A percentile compares a stretch with the other conserved stretches of the same genome.
These are phyloP conservation scores for Xylocopa sonorina DNA, from an alignment of 1,140 invertebrate species.

Conservation along the genomic window DNA sequence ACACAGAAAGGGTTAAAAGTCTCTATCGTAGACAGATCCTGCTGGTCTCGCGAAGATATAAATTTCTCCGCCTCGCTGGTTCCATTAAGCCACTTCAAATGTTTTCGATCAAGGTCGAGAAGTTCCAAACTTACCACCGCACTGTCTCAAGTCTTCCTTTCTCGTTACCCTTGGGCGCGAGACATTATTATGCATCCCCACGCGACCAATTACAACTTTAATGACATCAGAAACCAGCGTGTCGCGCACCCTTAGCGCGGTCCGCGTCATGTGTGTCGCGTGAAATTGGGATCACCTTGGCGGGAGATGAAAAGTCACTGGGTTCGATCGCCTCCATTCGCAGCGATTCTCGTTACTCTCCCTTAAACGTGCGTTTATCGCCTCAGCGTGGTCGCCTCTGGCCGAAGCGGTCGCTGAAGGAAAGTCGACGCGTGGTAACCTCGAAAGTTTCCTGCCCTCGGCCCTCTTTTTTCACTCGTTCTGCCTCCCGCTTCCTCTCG, in stretches of 20 bases:
- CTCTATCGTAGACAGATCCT: too few species aligned
- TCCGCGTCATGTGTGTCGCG: not conserved
- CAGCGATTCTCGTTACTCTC: not conserved
- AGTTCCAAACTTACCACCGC: conserved; percentile 13
- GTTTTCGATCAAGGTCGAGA: not conserved
- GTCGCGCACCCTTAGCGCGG: not conserved
- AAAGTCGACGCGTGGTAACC: conserved; percentile 21
- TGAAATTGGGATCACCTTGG: not conserved
- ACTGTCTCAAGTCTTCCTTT: conserved; percentile 7
- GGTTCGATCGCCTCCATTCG: not conserved
- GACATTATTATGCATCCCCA: conserved; percentile 34
- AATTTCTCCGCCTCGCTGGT: too few species aligned
- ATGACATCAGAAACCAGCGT: conserved; percentile 7
- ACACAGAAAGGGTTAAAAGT: too few species aligned
- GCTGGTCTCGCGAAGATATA: too few species aligned
- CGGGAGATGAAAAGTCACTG: not conserved
- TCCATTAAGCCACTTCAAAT: too few species aligned
- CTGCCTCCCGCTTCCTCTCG: not conserved
- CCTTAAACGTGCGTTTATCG: not conserved
- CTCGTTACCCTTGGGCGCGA: not conserved
- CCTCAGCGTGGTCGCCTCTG: not conserved
- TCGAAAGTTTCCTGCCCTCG: conserved; percentile 27
- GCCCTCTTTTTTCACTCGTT: conserved; percentile 11
- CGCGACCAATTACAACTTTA: conserved; percentile 19
- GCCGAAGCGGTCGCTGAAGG: not conserved